A percentile compares a stretch with the other conserved stretches of the same genome.
These are phyloP conservation scores for Bucco capensis DNA, from an alignment of 2,113 vertebrate species.

Conservation along the genomic window DNA sequence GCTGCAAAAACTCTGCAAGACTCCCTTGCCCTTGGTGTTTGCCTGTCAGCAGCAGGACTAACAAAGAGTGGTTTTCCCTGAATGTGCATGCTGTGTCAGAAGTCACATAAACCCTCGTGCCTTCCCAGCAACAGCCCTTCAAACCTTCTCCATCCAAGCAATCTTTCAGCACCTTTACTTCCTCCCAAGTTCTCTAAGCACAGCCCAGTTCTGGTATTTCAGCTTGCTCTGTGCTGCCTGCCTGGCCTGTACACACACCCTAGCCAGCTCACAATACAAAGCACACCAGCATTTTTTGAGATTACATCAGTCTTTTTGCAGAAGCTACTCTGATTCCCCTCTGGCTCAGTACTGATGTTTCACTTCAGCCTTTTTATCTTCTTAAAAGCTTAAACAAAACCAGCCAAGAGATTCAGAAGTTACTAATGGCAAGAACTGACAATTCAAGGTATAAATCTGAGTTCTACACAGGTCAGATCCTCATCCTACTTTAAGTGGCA, in stretches of 20 bases:
- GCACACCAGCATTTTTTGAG: background rate
- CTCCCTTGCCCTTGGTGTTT: background rate
- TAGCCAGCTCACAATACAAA: background rate
- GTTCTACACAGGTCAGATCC: background rate
- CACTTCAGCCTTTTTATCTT: background rate
- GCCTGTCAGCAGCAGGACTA: background rate
- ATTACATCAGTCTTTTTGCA: background rate
- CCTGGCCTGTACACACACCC: background rate
- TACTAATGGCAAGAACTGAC: background rate
- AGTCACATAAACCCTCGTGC: background rate
- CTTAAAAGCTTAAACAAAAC: background rate
- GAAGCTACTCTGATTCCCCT: background rate
- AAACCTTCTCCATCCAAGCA: background rate
- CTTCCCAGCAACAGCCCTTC: background rate
- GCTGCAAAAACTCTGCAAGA: background rate
- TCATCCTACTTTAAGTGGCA: background rate
- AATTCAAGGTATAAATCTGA: background rate
- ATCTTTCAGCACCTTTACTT: background rate
- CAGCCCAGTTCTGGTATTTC: background rate
- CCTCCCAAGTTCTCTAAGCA: background rate
- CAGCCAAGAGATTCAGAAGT: background rate
- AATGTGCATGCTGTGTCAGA: background rate
- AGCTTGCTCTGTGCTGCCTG: background rate
- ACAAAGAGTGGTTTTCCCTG: background rate
- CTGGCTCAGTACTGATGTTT: background rate